Evolutionary conservation across 2,113 vertebrate species (phyloP), one percentile per base, ranked within the genome.

Genomic region (Apteryx owenii): DNA sequence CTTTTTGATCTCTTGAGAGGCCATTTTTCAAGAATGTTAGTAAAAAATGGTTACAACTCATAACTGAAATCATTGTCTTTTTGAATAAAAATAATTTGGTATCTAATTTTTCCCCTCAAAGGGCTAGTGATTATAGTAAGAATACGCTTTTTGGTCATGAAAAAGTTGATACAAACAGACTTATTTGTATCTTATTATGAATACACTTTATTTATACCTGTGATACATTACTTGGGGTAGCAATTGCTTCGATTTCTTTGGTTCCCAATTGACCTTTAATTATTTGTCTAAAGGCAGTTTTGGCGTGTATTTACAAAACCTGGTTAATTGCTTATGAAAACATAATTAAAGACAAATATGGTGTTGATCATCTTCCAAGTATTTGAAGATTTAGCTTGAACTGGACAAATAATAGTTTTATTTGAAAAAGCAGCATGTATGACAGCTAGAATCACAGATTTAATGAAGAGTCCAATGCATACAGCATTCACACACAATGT

Each of bases 1-100:
- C 3, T 13, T 69, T 23, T 54, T 60, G 5, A 58, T 18, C 3
- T 9, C 2, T 2, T 48, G 42, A 31, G 21, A 64, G 2, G 0
- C 0, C 48, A n/a, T 61, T 71, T 76, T 61, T 61, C 2, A 29
- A 53, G 36, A 65, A 28, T 3, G 2, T 25, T 48, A 56, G 2
- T 29, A 15, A 7, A 58, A 81, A 38, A 18, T 8, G 38, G 1
- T 66, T 22, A 1, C 8, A 46, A 68, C 42, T 42, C 16, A 65
- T 31, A 68, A 88, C 0, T 46, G 20, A 51, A 66, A 70, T 64
- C 0, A 16, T 13, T 28, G 2, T 36, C 18, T 31, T 81, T 85
- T 56, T 2, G 0, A 71, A 79, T 68, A 71, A 82, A 44, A 71
- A 4, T 31, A 54, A 22, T 73, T n/a, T 25, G 16, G 12, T 18